These are phyloP conservation scores for Myodes glareolus DNA, from an alignment of 2,113 vertebrate species.

Conservation along the genomic window DNA sequence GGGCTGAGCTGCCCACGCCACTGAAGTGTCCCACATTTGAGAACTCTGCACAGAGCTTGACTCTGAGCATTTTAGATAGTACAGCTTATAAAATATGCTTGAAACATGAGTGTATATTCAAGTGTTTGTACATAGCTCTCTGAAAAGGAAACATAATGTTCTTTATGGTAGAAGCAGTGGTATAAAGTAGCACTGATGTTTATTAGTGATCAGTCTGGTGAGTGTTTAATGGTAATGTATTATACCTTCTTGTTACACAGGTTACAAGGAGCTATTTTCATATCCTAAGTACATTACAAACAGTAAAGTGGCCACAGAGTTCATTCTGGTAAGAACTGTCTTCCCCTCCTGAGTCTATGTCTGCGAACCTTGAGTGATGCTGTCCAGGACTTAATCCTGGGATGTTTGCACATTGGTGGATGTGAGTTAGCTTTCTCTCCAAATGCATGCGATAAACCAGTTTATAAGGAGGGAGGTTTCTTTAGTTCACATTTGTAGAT, in stretches of 20 bases:
- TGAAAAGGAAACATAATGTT: not conserved
- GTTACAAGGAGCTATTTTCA: slow-evolving; percentile 88
- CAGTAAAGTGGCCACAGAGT: slow-evolving; percentile 73
- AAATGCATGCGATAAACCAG: not conserved
- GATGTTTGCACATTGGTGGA: not conserved
- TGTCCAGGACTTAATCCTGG: not conserved
- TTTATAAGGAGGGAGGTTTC: not conserved
- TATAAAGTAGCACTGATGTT: not conserved
- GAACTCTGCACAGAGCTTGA: not conserved
- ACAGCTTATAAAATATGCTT: not conserved
- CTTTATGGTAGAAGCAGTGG: not conserved
- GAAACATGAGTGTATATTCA: not conserved
- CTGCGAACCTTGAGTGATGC: not conserved
- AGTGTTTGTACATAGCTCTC: not conserved
- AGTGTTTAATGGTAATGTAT: not conserved
- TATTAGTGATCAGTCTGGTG: not conserved
- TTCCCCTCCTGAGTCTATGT: not conserved
- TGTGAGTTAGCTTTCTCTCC: not conserved
- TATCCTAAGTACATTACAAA: slow-evolving; percentile 75
- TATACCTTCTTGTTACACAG: slow-evolving; percentile 76
- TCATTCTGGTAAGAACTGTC: slow-evolving; percentile 86
- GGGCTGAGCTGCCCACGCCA: too few relatives aligned
- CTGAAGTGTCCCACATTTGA: not conserved
- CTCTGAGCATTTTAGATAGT: not conserved
- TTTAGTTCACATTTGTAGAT: not conserved